A percentile compares a stretch with the other conserved stretches of the same genome.
Evolutionary conservation across 2,888 invertebrate species (phyloP).

Genomic region (Ochlodes sylvanus): DNA sequence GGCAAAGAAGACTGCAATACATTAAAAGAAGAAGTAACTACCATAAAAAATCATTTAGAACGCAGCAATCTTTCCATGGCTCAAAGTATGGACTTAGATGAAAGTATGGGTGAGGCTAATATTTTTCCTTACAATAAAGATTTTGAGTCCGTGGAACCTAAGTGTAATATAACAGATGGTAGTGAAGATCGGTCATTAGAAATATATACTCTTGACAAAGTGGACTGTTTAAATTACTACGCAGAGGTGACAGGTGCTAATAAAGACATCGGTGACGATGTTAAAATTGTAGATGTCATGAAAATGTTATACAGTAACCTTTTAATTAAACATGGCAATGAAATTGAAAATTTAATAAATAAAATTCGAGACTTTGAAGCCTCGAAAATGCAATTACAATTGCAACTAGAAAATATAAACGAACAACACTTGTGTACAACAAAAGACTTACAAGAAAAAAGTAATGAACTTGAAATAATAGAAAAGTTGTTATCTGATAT

Average conservation of each 20-base stretch:
- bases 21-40: conserved; percentile 72
- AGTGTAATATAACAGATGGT: conserved; percentile 55
- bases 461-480: conserved; percentile 50
- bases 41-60: conserved; percentile 75
- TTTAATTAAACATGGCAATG: conserved; percentile 62
- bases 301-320: conserved; percentile 66
- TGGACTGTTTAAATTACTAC: conserved; percentile 67
- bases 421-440: conserved; percentile 52
- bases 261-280: conserved; percentile 53
- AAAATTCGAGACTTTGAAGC: conserved; percentile 67
- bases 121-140: conserved; percentile 54
- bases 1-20: conserved; percentile 74
- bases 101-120: conserved; percentile 61
- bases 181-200: conserved; percentile 58
- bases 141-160: conserved; percentile 48
- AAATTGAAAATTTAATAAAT: conserved; percentile 70
- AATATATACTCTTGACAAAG: conserved; percentile 63
- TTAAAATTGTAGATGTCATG: conserved; percentile 71
- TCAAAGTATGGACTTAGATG: conserved; percentile 67
- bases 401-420: conserved; percentile 51
- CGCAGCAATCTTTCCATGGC: conserved; percentile 62
- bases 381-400: conserved; percentile 54
- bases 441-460: conserved; percentile 56
- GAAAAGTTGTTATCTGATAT: conserved; percentile 53
- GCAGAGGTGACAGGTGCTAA: conserved; percentile 60